Evolutionary conservation across 2,888 invertebrate genomes (phyloP).

Genomic region (Sinhomidia bicolor): DNA sequence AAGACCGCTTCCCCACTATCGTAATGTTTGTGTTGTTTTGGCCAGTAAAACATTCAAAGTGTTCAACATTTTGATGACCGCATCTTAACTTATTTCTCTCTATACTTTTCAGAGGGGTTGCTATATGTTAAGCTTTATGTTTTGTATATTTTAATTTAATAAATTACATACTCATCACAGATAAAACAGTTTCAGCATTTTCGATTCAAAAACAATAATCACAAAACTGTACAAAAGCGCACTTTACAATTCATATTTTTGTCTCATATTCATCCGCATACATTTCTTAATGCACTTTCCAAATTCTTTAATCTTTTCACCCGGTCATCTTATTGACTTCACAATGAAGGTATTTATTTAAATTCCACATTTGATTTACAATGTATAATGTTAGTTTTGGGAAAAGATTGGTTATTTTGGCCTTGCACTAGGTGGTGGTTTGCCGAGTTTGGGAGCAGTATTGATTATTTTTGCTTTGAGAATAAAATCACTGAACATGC

Average conservation of each 20-base stretch:
- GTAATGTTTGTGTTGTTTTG: constrained; percentile 45
- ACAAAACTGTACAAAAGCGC: too few relatives aligned
- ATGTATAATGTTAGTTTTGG: too few relatives aligned
- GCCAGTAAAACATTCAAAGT: constrained; percentile 50
- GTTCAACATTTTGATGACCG: constrained; percentile 60
- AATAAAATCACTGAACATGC: too few relatives aligned
- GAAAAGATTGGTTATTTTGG: too few relatives aligned
- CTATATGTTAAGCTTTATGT: background rate
- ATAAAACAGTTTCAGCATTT: too few relatives aligned
- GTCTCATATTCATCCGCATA: too few relatives aligned
- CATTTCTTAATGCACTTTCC: background rate
- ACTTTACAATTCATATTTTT: too few relatives aligned
- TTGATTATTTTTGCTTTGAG: too few relatives aligned
- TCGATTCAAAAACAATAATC: too few relatives aligned
- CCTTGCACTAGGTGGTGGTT: too few relatives aligned
- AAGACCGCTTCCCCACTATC: constrained; percentile 31
- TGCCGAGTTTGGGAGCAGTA: too few relatives aligned
- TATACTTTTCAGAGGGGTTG: constrained; percentile 32
- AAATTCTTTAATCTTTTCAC: background rate
- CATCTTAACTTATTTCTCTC: constrained; percentile 67
- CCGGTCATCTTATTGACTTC: constrained; percentile 46
- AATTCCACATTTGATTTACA: background rate
- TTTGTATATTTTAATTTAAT: background rate
- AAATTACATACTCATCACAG: background rate
- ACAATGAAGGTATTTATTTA: constrained; percentile 1